Base-by-base conservation (phyloP, 2,113 vertebrate genomes). In the Myiozetetes cayanensis region DNA sequence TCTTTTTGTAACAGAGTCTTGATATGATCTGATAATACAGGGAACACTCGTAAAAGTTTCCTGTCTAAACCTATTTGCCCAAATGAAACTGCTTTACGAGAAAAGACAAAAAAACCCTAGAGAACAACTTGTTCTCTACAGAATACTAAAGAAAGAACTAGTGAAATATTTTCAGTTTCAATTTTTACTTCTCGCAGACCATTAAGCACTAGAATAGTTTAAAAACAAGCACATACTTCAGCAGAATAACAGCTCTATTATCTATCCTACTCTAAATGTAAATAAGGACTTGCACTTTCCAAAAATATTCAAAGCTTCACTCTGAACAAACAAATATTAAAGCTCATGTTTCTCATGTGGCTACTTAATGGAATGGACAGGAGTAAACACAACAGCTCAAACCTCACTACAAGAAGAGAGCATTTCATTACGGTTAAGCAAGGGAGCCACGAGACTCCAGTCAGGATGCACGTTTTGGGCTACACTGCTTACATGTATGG, bases 401-500 rank as follows among this genome's bases (percentile, higher is more conserved):
- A 74, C 16, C n/a, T 39, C 39, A 8, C 46, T 46, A 55, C 33
- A 89, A 17, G 6, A 85, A 61, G 19, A 63, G 27, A 43, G 4
- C 9, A 23, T 13, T 80, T 72, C 24, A 33, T 17, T 37, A 43
- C 0, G 0, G 23, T 39, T 21, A 85, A 52, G 46, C 18, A 70
- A 47, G 87, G 27, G 27, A 66, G 30, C 7, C 3, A 10, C 10
- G 5, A 46, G n/a, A 59, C 43, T 63, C 14, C 8, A 27, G 24
- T 4, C 22, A 35, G 4, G 47, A 53, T 14, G 6, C 23, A 6
- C 31, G 7, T 23, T 44, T 55, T 55, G 72, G 20, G 25, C 41
- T 28, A 41, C 28, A 7, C 0, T n/a, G 33, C 19, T 85, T 37
- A 15, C 2, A 46, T 0, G 0, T 16, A 37, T 5, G 7, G 20